Conservation (phyloP, 2,797 vertebrate genomes). For the Parotocinclus haroldoi region DNA sequence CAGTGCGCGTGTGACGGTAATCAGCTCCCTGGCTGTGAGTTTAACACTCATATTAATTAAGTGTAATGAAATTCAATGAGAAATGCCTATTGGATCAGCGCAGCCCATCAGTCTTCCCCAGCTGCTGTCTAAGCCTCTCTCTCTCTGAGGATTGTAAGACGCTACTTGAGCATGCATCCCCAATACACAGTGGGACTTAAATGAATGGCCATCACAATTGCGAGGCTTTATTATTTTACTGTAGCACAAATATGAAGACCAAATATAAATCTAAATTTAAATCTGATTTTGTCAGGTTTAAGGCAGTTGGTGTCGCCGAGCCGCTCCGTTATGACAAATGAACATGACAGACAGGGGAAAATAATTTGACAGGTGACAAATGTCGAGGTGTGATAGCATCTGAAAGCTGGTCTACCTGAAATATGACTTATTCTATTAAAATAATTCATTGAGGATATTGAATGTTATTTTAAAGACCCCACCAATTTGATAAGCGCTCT, state of each 20-base stretch:
- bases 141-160: constrained; percentile 9
- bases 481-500: constrained; percentile 71
- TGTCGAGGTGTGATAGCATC: constrained; percentile 79
- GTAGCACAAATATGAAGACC: constrained; percentile 71
- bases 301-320: constrained; percentile 67
- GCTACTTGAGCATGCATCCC: constrained; percentile 40
- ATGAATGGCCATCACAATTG: constrained; percentile 62
- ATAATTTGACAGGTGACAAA: constrained; percentile 87
- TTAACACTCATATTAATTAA: constrained; percentile 53
- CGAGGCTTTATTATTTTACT: constrained; percentile 66
- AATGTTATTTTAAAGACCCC: constrained; percentile 79
- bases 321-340: constrained; percentile 79
- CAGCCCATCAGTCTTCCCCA: constrained; percentile 35
- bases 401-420: constrained; percentile 79
- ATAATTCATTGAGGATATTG: constrained; percentile 81
- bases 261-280: constrained; percentile 66
- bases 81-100: constrained; percentile 40
- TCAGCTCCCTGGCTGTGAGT: constrained; percentile 38
- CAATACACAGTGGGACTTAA: constrained; percentile 58
- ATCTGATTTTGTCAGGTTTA: constrained; percentile 70
- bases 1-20: constrained; percentile 48
- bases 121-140: constrained; percentile 3
- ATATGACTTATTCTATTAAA: constrained; percentile 83
- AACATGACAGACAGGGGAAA: constrained; percentile 73
- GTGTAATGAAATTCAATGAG: constrained; percentile 42